A percentile compares a stretch with the other conserved stretches of the same genome.
Conservation (phyloP, 2,888 invertebrate genomes). For the Rhimphoctona megacephalus region DNA sequence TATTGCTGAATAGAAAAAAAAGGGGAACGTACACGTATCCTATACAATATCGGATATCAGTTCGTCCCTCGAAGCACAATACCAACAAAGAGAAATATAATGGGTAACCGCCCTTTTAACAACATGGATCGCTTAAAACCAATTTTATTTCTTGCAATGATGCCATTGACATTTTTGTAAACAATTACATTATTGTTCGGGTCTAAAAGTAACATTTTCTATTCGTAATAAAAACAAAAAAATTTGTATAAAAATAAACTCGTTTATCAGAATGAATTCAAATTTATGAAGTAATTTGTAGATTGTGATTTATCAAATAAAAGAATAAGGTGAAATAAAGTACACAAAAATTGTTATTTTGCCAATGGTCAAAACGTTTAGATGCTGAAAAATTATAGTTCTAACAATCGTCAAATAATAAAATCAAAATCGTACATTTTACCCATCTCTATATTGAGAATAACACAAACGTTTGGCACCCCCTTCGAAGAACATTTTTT, state of each 20-base stretch:
- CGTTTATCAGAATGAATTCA: not conserved
- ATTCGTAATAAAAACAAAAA: not conserved
- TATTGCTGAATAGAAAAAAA: conserved; percentile 40
- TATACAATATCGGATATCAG: conserved; percentile 73
- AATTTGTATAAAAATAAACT: not conserved
- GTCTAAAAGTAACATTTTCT: not conserved
- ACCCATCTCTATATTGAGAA: not conserved
- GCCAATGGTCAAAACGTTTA: too few relatives aligned
- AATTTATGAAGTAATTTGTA: not conserved
- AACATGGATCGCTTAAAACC: not conserved
- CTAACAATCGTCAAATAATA: not conserved
- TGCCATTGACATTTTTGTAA: not conserved
- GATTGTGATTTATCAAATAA: not conserved
- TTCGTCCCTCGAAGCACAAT: conserved; percentile 72
- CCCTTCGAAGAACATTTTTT: conserved; percentile 9
- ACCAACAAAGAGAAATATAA: conserved; percentile 45
- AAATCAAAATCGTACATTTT: not conserved
- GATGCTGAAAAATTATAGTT: too few relatives aligned
- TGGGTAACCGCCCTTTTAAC: conserved; percentile 39
- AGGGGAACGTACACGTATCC: conserved; percentile 43
- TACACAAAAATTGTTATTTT: too few relatives aligned
- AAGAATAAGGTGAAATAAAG: not conserved
- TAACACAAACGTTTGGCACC: not conserved
- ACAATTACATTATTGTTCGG: not conserved
- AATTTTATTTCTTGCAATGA: not conserved